phyloP scores from a whole-genome alignment of 2,888 invertebrate species.

The Liodrosophila aerea region DNA sequence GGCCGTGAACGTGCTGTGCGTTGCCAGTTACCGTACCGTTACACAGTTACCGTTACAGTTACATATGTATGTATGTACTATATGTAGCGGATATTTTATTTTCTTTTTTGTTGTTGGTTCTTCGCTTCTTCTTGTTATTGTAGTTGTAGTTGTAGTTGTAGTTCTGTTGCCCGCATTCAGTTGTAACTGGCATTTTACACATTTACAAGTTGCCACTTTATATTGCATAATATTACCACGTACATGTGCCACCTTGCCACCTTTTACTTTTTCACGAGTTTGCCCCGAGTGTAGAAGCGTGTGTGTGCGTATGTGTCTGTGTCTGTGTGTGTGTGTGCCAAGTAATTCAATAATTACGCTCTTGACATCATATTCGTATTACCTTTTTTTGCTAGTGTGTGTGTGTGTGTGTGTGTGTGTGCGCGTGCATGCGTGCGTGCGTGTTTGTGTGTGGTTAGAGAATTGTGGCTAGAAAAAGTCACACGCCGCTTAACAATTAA shows the following conservation, averaged over 20 bases:
- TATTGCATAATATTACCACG: conserved; percentile 77
- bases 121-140: conserved; percentile 27
- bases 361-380: conserved; percentile 74
- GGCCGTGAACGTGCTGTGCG: conserved; percentile 47
- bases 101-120: background rate
- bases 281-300: conserved; percentile 26
- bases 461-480: conserved; percentile 46
- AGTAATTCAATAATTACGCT: conserved; percentile 75
- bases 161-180: conserved; percentile 16
- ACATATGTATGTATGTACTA: no score
- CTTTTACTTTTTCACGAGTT: conserved; percentile 54
- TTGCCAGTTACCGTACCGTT: no score
- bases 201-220: conserved; percentile 77
- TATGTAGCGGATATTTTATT: no score
- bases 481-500: conserved; percentile 55
- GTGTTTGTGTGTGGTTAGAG: conserved; percentile 32
- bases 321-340: conserved; percentile 33
- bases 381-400: conserved; percentile 36
- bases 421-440: conserved; percentile 27
- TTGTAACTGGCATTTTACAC: conserved; percentile 74
- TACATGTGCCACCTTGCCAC: conserved; percentile 63
- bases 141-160: conserved; percentile 21
- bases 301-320: conserved; percentile 8
- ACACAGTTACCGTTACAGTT: conserved; percentile 50
- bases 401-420: conserved; percentile 15